These are phyloP conservation scores for Dryoscopus gambensis DNA, from an alignment of 2,113 vertebrate species.

Conservation along the genomic window DNA sequence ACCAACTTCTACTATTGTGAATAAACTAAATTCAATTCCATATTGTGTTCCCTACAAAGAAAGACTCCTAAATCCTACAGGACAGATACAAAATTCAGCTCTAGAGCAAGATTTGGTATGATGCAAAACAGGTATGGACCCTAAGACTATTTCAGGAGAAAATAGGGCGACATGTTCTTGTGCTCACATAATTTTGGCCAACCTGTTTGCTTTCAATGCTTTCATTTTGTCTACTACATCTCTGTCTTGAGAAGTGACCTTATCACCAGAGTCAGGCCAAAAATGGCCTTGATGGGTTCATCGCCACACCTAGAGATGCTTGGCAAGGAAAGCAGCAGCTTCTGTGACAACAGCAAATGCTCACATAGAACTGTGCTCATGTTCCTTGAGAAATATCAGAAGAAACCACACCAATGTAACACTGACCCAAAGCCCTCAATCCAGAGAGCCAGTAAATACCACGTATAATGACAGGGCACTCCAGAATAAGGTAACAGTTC, in stretches of 20 bases:
- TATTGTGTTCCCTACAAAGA: neutral
- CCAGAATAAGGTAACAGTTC: neutral
- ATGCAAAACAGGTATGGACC: neutral
- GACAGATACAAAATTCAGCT: neutral
- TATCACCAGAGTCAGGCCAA: neutral
- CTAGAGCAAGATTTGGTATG: neutral
- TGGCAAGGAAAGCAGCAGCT: neutral
- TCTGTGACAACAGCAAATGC: neutral
- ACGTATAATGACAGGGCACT: neutral
- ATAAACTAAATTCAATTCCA: neutral
- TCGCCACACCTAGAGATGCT: too few species aligned
- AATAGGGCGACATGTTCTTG: fast-evolving
- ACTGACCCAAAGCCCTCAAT: neutral
- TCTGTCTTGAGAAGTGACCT: neutral
- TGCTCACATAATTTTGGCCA: neutral
- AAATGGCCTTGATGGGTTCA: neutral
- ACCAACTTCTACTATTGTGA: neutral
- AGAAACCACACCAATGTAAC: neutral
- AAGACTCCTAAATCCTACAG: neutral
- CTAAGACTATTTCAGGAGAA: neutral
- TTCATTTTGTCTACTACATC: neutral
- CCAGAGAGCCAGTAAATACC: neutral
- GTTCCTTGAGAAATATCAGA: neutral
- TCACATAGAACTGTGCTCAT: fast-evolving
- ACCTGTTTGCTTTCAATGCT: neutral